Evolutionary conservation across 2,113 vertebrate genomes (phyloP), one percentile per base, ranked within the genome.

Genomic region (Seriola dumerili): DNA sequence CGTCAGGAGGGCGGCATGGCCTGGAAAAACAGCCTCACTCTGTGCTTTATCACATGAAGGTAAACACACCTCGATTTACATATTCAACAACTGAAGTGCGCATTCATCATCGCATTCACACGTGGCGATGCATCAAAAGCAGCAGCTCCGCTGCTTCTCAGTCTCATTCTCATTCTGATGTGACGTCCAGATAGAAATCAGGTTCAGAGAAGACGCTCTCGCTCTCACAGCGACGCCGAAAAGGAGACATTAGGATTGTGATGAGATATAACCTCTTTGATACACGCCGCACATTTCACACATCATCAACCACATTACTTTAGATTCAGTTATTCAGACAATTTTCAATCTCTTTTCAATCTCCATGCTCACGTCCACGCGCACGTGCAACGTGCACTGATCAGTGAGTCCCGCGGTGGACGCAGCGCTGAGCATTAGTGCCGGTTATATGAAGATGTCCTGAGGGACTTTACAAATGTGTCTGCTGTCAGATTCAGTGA

Each of bases 91-190:
- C 62, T 58, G 54, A 65, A 71, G 67, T 21, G 71, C 29, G 65
- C 55, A 9, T 82, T 83, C 25, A 73, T 76, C 40, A 57, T 12
- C 32, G 42, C 44, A 71, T 67, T 71, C 17, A 42, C 52, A 72
- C 21, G 8, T 57, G 5, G 2, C 5, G 3, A 61, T 58, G 62
- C 66, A 76, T 76, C 57, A 72, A 72, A 83, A 76, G 61, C 69
- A 32, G 64, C 46, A 59, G 81, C 62, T 46, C 40, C 3, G 29
- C 42, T 11, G 55, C 23, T n/a, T 50, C 50, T 69, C 48, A 54
- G 19, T 25, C 40, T 17, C 67, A 80, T 75, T 77, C 10, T 84
- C 44, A 54, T 58, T 74, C 77, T 66, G 73, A 76, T 66, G 52
- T 19, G 64, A 75, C 0, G 32, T 36, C 80, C 68, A 62, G 57